Evolutionary conservation across 64 coral and sea anemone genomes (phyloP).

Genomic region (Exaiptasia diaphana): DNA sequence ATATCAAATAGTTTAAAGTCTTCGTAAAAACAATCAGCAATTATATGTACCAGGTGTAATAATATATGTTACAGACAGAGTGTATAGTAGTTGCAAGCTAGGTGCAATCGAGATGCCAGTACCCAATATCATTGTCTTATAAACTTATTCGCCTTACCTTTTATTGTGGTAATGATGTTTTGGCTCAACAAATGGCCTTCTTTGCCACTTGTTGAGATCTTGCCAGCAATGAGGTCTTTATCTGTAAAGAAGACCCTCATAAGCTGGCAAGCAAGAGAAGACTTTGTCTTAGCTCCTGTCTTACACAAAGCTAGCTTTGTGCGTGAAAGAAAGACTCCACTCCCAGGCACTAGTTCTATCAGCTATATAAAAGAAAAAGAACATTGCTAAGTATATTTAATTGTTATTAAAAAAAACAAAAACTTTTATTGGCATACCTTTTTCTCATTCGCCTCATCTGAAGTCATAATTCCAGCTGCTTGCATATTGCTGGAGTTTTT

Average conservation of each 20-base stretch:
- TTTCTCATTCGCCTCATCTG: background rate
- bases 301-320: background rate
- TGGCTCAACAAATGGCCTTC: background rate
- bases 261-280: constrained; percentile 5
- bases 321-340: background rate
- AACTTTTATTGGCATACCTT: background rate
- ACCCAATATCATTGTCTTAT: background rate
- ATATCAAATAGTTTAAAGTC: too few relatives aligned
- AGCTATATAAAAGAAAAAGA: constrained; percentile 1
- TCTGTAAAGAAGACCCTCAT: background rate
- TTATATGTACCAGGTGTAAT: too few relatives aligned
- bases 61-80: too few relatives aligned
- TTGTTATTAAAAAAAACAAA: too few relatives aligned
- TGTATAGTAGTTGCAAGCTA: too few relatives aligned
- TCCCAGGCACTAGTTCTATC: background rate
- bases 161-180: too few relatives aligned
- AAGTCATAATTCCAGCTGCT: constrained; percentile 1
- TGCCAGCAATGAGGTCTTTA: background rate
- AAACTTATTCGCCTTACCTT: too few relatives aligned
- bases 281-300: background rate
- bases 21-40: too few relatives aligned
- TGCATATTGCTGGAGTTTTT: too few relatives aligned
- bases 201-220: background rate
- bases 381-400: background rate
- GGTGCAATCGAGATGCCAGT: too few relatives aligned